A percentile compares a stretch with the other conserved stretches of the same genome.
These are phyloP conservation scores for Eretmochelys imbricata DNA, from an alignment of 2,113 vertebrate species.

Conservation along the genomic window DNA sequence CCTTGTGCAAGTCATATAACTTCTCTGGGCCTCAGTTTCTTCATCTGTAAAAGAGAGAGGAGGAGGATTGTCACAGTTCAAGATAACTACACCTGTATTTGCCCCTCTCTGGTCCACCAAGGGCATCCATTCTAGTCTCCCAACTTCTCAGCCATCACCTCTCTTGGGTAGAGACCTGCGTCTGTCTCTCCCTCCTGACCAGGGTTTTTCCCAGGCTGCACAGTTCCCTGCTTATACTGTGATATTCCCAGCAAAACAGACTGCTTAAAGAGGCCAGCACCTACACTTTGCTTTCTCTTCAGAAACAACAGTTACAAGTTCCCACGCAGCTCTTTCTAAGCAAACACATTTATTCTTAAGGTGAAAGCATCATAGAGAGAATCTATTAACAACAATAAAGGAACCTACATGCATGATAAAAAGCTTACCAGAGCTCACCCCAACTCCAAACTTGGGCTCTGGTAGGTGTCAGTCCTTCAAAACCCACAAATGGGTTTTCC, in stretches of 20 bases:
- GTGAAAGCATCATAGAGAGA: not conserved
- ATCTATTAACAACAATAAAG: not conserved
- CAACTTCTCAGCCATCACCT: not conserved
- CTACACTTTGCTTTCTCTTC: not conserved
- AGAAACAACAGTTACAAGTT: not conserved
- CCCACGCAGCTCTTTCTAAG: not conserved
- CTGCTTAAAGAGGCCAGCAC: not conserved
- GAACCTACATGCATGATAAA: not conserved
- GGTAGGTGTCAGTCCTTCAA: not conserved
- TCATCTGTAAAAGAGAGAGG: not conserved
- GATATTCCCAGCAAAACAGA: not conserved
- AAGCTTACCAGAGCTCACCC: not conserved
- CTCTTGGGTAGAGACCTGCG: not conserved
- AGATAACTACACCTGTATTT: not conserved
- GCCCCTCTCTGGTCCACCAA: not conserved
- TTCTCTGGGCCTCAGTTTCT: not conserved
- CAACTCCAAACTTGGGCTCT: not conserved
- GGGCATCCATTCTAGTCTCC: not conserved
- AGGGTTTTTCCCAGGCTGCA: not conserved
- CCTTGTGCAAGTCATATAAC: not conserved
- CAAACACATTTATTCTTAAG: not conserved
- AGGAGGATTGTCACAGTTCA: not conserved
- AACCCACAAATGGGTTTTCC: not conserved
- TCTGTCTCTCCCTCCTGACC: not conserved
- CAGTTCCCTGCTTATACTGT: not conserved